phyloP scores from a whole-genome alignment of 2,888 invertebrate genomes.

The Digitonthophagus gazella region DNA sequence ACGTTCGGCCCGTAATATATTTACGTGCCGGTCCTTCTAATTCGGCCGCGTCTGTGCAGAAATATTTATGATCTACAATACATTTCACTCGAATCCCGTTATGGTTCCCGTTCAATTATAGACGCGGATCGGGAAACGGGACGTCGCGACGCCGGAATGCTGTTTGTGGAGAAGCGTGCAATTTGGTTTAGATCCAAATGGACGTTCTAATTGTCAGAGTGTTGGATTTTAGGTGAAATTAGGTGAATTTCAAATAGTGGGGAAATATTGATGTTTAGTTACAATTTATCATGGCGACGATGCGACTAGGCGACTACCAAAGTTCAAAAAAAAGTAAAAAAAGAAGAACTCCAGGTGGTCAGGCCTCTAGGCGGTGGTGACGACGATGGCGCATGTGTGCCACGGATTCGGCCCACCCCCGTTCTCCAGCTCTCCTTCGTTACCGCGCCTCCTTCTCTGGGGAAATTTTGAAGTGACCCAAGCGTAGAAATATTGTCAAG shows the following conservation, averaged over 20 bases:
- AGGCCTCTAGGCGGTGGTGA: slow-evolving; percentile 23
- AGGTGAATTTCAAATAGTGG: too few relatives aligned
- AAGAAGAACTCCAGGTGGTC: slow-evolving; percentile 32
- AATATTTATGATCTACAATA: slow-evolving; percentile 17
- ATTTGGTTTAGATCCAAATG: not conserved
- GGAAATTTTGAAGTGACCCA: slow-evolving; percentile 42
- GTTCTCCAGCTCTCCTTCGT: slow-evolving; percentile 8
- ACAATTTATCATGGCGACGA: not conserved
- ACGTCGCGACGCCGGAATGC: not conserved
- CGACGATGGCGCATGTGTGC: slow-evolving; percentile 14
- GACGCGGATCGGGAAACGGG: not conserved
- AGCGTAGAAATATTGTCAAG: slow-evolving; percentile 41
- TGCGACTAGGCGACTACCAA: not conserved
- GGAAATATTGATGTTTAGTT: too few relatives aligned
- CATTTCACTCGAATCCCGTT: slow-evolving; percentile 12
- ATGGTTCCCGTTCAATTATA: slow-evolving; percentile 2
- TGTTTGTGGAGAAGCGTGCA: not conserved
- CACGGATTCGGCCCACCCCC: slow-evolving; percentile 12
- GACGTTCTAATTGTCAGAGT: not conserved
- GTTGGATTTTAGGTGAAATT: too few relatives aligned
- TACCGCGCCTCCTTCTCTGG: slow-evolving; percentile 30
- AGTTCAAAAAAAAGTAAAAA: not conserved
- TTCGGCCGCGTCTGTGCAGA: slow-evolving; percentile 16
- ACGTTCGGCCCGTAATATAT: slow-evolving; percentile 23
- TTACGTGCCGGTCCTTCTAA: slow-evolving; percentile 18